Evolutionary conservation across 2,888 invertebrate species (phyloP), one percentile per base, ranked within the genome.

Genomic region (Scelioninae gen. 2): DNA sequence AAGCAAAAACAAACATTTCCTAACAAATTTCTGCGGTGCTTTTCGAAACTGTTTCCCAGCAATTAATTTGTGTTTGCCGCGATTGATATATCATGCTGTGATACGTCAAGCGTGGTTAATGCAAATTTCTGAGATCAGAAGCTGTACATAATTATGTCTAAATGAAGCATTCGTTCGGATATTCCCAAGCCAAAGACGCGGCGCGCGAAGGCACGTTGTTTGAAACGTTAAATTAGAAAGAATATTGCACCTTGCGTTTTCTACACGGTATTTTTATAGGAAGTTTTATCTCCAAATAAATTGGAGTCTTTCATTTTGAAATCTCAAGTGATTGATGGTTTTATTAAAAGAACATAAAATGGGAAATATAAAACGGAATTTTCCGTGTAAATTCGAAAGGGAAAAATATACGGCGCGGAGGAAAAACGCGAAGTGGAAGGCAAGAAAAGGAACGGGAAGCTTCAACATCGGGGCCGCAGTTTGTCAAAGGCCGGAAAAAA

Each of bases 331-430:
- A 70, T 70, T 70, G 70, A 70, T 70, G 57, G 70, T 57, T 70
- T 70, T 63, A 70, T 70, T 63, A 70, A 70, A 63, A 63, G 63
- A 70, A 63, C 70, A 57, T 70, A 63, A 70, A 70, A 70, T 63
- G 50, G 50, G 61, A 70, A 57, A 57, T 37, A 60, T 70, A 64
- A 63, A 64, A 70, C 48, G 63, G 35, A 50, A 19, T 63, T 69
- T 70, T 57, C 63, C 58, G 57, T 63, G 70, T 70, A 63, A 63
- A 70, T 70, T 63, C 63, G 70, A 70, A 63, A 50, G 13, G 25
- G 53, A 61, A 52, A 60, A 61, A 55, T 61, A 43, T 4, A 28
- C 18, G 37, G 19, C 19, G 18, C 25, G 16, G 35, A 9, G 35
- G 57, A 57, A 46, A n/a, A 52, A 41, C 11, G 13, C 37, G 46